Evolutionary conservation across 2,888 invertebrate species (phyloP).

Genomic region (Syritta pipiens): DNA sequence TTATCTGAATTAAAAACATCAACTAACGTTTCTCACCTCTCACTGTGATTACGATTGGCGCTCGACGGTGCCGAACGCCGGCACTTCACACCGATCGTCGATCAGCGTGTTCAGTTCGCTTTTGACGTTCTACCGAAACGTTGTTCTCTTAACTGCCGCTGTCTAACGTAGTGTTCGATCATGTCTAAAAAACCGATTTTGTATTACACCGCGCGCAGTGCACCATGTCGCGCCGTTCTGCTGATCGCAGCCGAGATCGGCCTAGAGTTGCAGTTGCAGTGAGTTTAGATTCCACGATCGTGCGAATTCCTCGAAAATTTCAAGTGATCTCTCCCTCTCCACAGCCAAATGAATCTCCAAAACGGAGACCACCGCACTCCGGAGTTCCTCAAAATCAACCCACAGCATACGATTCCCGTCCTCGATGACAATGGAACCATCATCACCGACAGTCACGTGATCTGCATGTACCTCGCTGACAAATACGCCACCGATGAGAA

Average conservation of each 20-base stretch:
- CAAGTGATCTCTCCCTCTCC: slow-evolving; percentile 48
- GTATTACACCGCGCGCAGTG: slow-evolving; percentile 83
- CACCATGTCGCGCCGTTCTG: slow-evolving; percentile 84
- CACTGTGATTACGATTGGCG: too few relatives aligned
- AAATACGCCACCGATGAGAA: slow-evolving; percentile 81
- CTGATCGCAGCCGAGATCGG: slow-evolving; percentile 84
- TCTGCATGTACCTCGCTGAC: slow-evolving; percentile 80
- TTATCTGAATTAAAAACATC: too few relatives aligned
- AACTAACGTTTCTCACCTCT: too few relatives aligned
- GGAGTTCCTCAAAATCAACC: slow-evolving; percentile 81
- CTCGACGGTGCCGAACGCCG: background rate
- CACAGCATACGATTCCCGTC: slow-evolving; percentile 80
- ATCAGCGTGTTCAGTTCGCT: background rate
- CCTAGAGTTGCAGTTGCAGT: slow-evolving; percentile 82
- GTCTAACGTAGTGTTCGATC: too few relatives aligned
- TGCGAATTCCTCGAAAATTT: background rate
- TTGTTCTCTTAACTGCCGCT: background rate
- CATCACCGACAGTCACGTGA: slow-evolving; percentile 80
- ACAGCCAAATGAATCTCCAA: slow-evolving; percentile 75
- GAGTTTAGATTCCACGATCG: slow-evolving; percentile 21
- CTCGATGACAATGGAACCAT: slow-evolving; percentile 76
- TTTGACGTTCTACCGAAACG: background rate
- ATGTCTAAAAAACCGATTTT: slow-evolving; percentile 78
- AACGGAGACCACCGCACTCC: slow-evolving; percentile 74
- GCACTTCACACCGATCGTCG: background rate